These are phyloP conservation scores for Podargus strigoides DNA, from an alignment of 2,797 vertebrate species.

Conservation along the genomic window DNA sequence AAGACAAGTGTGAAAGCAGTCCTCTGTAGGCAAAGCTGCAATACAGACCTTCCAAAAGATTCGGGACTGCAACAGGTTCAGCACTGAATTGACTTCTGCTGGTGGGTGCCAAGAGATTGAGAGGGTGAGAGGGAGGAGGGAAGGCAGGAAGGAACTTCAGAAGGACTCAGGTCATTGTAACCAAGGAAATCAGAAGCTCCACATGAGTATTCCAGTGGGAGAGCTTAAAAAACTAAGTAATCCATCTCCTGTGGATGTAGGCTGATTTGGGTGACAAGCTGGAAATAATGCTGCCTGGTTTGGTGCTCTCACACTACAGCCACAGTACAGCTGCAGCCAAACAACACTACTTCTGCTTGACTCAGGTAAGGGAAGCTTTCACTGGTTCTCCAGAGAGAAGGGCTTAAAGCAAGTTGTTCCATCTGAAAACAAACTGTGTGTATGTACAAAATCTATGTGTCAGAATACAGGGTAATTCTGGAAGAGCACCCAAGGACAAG, in stretches of 20 bases:
- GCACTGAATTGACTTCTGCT: not conserved
- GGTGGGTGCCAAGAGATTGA: not conserved
- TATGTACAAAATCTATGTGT: rapidly evolving
- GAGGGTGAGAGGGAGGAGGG: not conserved
- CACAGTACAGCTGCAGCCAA: not conserved
- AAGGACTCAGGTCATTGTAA: not conserved
- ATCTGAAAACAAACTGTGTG: not conserved
- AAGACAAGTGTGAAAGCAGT: not conserved
- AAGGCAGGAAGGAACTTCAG: not conserved
- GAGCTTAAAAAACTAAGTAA: not conserved
- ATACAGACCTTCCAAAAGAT: not conserved
- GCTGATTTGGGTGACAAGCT: not conserved
- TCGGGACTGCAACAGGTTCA: not conserved
- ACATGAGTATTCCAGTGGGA: not conserved
- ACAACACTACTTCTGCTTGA: not conserved
- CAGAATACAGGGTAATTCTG: not conserved
- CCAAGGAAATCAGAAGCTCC: not conserved
- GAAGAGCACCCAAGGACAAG: not conserved
- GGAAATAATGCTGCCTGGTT: not conserved
- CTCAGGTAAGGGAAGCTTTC: not conserved
- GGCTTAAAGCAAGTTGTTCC: not conserved
- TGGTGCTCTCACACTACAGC: not conserved
- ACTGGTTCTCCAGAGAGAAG: not conserved
- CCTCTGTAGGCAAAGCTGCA: not conserved
- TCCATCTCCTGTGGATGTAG: not conserved